These are phyloP conservation scores for Lasioglossum malachurum DNA, from an alignment of 2,888 invertebrate species.

Conservation along the genomic window DNA sequence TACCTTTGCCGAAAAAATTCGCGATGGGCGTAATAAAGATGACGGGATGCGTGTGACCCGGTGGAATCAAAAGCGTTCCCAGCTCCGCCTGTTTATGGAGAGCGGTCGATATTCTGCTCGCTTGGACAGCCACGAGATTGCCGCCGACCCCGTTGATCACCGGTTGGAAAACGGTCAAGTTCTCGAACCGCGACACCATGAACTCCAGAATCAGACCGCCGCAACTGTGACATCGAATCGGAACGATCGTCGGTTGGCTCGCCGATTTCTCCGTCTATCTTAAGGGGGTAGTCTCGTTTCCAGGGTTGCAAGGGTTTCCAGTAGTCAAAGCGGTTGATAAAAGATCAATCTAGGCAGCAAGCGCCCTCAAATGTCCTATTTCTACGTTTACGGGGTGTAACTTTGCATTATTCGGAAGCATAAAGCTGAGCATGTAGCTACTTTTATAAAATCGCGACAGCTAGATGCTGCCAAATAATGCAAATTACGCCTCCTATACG, in stretches of 20 bases:
- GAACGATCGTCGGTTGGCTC: neutral
- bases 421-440: too few species aligned
- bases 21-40: slow-evolving; percentile 87
- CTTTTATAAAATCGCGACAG: too few species aligned
- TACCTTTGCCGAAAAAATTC: slow-evolving; percentile 88
- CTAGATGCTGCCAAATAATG: too few species aligned
- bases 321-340: too few species aligned
- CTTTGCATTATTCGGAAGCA: too few species aligned
- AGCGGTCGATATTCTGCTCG: slow-evolving; percentile 91
- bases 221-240: slow-evolving; percentile 84
- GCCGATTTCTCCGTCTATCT: neutral
- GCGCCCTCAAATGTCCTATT: too few species aligned
- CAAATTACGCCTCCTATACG: too few species aligned
- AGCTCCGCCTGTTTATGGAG: slow-evolving; percentile 88
- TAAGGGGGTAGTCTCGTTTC: too few species aligned
- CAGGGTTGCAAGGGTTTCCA: too few species aligned
- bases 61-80: slow-evolving; percentile 87
- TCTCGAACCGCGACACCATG: slow-evolving; percentile 89
- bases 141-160: slow-evolving; percentile 94
- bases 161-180: slow-evolving; percentile 92
- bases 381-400: too few species aligned
- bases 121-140: slow-evolving; percentile 92
- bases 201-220: slow-evolving; percentile 91
- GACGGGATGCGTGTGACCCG: slow-evolving; percentile 86
- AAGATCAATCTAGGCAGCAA: too few species aligned